phyloP scores from a whole-genome alignment of 2,888 invertebrate species.

The Allacma fusca region DNA sequence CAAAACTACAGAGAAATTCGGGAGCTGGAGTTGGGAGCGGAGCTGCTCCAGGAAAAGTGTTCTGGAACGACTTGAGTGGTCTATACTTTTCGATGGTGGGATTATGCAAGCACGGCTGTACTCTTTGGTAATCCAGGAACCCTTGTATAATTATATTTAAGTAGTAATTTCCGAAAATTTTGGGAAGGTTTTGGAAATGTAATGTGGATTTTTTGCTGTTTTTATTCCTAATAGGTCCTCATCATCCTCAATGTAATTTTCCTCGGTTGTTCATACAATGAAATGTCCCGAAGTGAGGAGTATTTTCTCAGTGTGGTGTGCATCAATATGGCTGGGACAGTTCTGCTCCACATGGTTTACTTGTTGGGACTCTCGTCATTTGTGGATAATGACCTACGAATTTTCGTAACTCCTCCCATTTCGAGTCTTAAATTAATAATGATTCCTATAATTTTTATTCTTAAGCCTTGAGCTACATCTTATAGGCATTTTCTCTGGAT shows the following conservation, averaged over 20 bases:
- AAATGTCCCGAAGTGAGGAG: neutral
- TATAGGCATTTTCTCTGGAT: no score
- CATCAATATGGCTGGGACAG: slow-evolving; percentile 27
- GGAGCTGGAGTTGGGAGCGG: slow-evolving; percentile 28
- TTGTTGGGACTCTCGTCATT: slow-evolving; percentile 5
- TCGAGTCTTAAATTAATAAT: neutral
- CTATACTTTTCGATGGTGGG: slow-evolving; percentile 32
- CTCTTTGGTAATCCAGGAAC: slow-evolving; percentile 1
- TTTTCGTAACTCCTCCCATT: slow-evolving; percentile 16
- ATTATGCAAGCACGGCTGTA: slow-evolving; percentile 11
- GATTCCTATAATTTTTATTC: neutral
- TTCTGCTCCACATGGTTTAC: slow-evolving; percentile 23
- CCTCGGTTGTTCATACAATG: neutral
- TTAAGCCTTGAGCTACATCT: no score
- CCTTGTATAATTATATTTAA: neutral
- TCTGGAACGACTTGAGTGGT: slow-evolving; percentile 10
- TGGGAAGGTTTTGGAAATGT: no score
- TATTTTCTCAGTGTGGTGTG: slow-evolving; percentile 33
- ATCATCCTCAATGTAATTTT: slow-evolving; percentile 27
- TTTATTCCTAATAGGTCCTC: neutral
- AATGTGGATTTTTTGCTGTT: no score
- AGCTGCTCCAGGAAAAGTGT: neutral
- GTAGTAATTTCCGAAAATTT: no score
- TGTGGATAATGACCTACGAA: slow-evolving; percentile 4
- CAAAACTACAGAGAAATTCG: neutral